A percentile compares a stretch with the other conserved stretches of the same genome.
Conservation (phyloP, 2,888 invertebrate species). For the Drosophila nigricruria region DNA sequence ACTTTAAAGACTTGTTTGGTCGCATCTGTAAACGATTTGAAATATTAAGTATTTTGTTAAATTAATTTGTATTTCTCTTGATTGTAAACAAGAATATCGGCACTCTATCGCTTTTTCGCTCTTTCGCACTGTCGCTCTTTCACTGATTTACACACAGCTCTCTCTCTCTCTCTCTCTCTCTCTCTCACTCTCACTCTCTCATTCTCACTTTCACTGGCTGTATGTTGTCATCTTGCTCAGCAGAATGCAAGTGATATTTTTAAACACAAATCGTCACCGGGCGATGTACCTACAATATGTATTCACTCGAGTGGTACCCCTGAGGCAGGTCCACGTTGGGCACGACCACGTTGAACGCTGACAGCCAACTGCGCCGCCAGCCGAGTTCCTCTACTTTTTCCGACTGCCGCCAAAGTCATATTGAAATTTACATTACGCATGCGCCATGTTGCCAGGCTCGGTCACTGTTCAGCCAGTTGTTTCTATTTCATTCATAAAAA, state of each 20-base stretch:
- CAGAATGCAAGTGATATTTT: constrained; percentile 51
- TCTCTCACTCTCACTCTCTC: constrained; percentile 5
- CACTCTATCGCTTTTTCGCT: constrained; percentile 16
- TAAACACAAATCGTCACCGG: constrained; percentile 39
- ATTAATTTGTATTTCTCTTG: constrained; percentile 14
- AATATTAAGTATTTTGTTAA: constrained; percentile 20
- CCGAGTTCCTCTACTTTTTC: constrained; percentile 61
- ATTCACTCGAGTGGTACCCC: constrained; percentile 4
- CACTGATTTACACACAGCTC: constrained; percentile 1
- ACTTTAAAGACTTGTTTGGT: neutral
- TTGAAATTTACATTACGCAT: constrained; percentile 50
- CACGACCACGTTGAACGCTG: constrained; percentile 72
- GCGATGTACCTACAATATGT: constrained; percentile 12
- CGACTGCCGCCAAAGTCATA: constrained; percentile 48
- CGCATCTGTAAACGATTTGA: constrained; percentile 32
- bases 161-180: constrained; percentile 9
- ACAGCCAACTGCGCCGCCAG: constrained; percentile 72
- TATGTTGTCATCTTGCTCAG: constrained; percentile 40
- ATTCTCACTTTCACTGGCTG: constrained; percentile 8
- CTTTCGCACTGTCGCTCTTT: constrained; percentile 1
- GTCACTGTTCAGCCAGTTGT: constrained; percentile 34
- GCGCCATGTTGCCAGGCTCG: constrained; percentile 64
- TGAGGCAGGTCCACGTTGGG: constrained; percentile 49
- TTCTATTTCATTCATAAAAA: constrained; percentile 70
- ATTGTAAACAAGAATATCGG: constrained; percentile 42